Percentiles rank a stretch among this genome's conserved stretches.
phyloP scores from a whole-genome alignment of 2,888 invertebrate genomes.

The Dryomyza anilis region DNA sequence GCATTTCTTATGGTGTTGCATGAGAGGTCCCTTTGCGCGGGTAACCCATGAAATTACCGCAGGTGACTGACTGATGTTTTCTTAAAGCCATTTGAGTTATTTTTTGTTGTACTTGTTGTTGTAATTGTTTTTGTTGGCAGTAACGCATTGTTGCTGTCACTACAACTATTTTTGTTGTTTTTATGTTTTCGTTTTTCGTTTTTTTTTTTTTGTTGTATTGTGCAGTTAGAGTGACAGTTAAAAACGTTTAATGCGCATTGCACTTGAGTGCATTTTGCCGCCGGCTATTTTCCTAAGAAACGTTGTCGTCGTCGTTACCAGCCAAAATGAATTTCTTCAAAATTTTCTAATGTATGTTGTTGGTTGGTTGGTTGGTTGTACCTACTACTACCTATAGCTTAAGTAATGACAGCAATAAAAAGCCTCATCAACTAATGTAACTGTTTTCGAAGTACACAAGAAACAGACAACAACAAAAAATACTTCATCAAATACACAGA shows the following conservation, averaged over 20 bases:
- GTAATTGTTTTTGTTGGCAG: too few relatives aligned
- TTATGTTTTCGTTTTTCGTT: neutral
- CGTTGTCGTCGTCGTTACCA: too few relatives aligned
- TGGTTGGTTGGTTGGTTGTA: neutral
- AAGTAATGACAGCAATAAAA: neutral
- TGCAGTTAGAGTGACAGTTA: slow-evolving; percentile 3
- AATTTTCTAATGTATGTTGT: neutral
- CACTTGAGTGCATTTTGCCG: neutral
- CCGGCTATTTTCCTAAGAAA: neutral
- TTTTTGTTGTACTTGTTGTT: too few relatives aligned
- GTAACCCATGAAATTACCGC: too few relatives aligned
- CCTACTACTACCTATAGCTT: too few relatives aligned
- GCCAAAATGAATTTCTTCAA: neutral
- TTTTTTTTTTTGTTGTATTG: neutral
- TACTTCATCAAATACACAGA: neutral
- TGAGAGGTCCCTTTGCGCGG: too few relatives aligned
- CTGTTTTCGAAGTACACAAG: neutral
- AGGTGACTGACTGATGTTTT: neutral
- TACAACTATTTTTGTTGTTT: neutral
- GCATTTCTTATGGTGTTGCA: too few relatives aligned
- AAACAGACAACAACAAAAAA: neutral
- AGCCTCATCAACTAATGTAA: neutral
- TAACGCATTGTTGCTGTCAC: neutral
- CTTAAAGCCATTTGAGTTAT: too few relatives aligned
- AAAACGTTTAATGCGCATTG: neutral